phyloP scores from a whole-genome alignment of 2,888 invertebrate genomes.

The Psylliodes chrysocephalus region DNA sequence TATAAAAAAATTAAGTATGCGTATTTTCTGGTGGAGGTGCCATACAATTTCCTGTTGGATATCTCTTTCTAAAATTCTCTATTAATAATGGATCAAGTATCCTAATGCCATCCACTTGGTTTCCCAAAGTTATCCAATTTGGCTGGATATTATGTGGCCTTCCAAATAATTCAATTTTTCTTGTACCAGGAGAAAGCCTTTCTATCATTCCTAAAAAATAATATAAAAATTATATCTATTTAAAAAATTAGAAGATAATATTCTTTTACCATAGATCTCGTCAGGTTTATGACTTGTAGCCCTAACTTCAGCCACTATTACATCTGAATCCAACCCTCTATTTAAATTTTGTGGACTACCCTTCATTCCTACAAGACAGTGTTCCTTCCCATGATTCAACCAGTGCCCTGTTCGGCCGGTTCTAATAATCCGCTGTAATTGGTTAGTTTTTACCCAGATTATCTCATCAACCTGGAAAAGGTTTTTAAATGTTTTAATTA shows the following conservation, averaged over 20 bases:
- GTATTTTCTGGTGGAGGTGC: slow-evolving; percentile 59
- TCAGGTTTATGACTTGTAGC: slow-evolving; percentile 99
- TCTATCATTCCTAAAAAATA: slow-evolving; percentile 80
- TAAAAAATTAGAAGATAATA: too few species aligned
- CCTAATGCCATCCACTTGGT: slow-evolving; percentile 95
- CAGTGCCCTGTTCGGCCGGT: slow-evolving; percentile 98
- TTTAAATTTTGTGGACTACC: slow-evolving; percentile 92
- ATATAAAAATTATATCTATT: neutral
- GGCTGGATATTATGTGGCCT: slow-evolving; percentile 97
- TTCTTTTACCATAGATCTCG: slow-evolving; percentile 89
- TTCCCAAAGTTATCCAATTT: slow-evolving; percentile 97
- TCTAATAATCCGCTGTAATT: slow-evolving; percentile 94
- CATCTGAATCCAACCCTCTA: slow-evolving; percentile 95
- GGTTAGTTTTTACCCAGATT: slow-evolving; percentile 99
- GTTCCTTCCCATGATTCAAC: slow-evolving; percentile 99
- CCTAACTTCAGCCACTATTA: slow-evolving; percentile 97
- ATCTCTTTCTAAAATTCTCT: slow-evolving; percentile 87
- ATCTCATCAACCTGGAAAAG: slow-evolving; percentile 81
- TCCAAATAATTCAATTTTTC: slow-evolving; percentile 97
- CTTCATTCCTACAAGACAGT: slow-evolving; percentile 96
- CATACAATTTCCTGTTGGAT: slow-evolving; percentile 88
- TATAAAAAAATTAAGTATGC: slow-evolving; percentile 49
- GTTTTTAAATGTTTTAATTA: too few species aligned
- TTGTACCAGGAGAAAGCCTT: slow-evolving; percentile 93
- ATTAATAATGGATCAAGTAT: slow-evolving; percentile 93